Evolutionary conservation across 1,140 invertebrate species (phyloP), one percentile per base, ranked within the genome.

Genomic region (Stegodyphus mimosarum): DNA sequence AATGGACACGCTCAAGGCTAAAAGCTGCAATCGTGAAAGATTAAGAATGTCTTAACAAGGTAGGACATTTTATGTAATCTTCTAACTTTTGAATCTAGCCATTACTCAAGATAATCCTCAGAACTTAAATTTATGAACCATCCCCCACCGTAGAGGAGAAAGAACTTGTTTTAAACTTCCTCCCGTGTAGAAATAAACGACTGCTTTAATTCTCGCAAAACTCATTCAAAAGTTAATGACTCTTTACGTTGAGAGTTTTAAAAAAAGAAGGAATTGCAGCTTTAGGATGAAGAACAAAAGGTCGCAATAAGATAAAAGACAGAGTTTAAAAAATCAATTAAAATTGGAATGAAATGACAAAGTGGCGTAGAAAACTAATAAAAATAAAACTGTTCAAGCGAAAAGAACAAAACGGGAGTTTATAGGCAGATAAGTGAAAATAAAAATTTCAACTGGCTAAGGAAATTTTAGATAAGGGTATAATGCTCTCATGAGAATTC

Each of bases 141-240:
- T 60, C 55, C 55, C 15, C 15, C 55, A 4, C 15, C 55, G 9
- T 60, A 60, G 9, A 60, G 15, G 33, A 60, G 15, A 60, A 15
- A 11, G 55, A 15, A 15, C 15, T 60, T 15, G 15, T 60, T 60
- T 60, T 2, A 60, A 60, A 60, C 15, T 9, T 60, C 55, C 15
- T 11, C 9, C 55, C 55, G 9, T 9, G 55, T 60, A 15, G 15
- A 52, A n/a, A 53, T 48, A 55, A 51, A 33, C 13, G 51, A 73
- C 66, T 50, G 55, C 70, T 83, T 74, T 73, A 83, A 83, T 73
- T 74, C 71, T 49, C 7, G 13, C 52, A 81, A 81, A 83, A 51
- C 71, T 83, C 70, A 83, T 83, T 83, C 55, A 83, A 83, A 74
- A 83, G 79, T 83, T 83, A 83, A 83, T 67, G 79, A 83, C 79